Percentiles rank a stretch among this genome's conserved stretches.
These are phyloP conservation scores for Notoglanidium macrostoma DNA, from an alignment of 2,797 vertebrate species.

Conservation along the genomic window DNA sequence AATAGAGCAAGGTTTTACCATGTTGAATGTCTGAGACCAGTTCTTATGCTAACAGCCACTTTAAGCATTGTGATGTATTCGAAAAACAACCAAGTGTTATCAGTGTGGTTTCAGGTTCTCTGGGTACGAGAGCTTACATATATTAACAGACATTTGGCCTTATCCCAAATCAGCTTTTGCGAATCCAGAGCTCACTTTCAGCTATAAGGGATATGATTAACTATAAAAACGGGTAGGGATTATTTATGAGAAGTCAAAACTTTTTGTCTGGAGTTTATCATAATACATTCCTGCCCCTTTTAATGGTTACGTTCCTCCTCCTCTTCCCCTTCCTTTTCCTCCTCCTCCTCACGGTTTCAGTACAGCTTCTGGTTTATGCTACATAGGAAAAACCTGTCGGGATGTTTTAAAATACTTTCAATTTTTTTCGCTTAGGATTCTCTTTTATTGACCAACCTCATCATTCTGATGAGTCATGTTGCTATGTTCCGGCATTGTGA, in stretches of 20 bases:
- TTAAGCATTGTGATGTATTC: background rate
- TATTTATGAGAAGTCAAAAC: no score
- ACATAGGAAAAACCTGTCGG: background rate
- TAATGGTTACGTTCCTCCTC: no score
- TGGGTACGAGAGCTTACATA: background rate
- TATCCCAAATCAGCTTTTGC: background rate
- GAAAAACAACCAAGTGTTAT: background rate
- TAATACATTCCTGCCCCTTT: background rate
- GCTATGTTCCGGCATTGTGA: background rate
- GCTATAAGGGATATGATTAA: background rate
- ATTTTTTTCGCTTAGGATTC: background rate
- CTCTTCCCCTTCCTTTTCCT: no score
- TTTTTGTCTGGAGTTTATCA: background rate
- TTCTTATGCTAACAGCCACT: slow-evolving; percentile 6
- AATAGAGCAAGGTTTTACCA: background rate
- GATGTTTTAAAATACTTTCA: background rate
- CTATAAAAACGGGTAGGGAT: background rate
- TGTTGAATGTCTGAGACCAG: background rate
- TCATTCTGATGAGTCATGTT: background rate
- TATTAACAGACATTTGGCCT: background rate
- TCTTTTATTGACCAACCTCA: background rate
- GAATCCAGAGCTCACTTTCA: background rate
- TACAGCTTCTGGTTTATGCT: background rate
- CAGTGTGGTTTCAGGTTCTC: slow-evolving; percentile 15
- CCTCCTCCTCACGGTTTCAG: no score